A percentile compares a stretch with the other conserved stretches of the same genome.
phyloP scores from a whole-genome alignment of 2,113 vertebrate genomes.

The Synchiropus splendidus region DNA sequence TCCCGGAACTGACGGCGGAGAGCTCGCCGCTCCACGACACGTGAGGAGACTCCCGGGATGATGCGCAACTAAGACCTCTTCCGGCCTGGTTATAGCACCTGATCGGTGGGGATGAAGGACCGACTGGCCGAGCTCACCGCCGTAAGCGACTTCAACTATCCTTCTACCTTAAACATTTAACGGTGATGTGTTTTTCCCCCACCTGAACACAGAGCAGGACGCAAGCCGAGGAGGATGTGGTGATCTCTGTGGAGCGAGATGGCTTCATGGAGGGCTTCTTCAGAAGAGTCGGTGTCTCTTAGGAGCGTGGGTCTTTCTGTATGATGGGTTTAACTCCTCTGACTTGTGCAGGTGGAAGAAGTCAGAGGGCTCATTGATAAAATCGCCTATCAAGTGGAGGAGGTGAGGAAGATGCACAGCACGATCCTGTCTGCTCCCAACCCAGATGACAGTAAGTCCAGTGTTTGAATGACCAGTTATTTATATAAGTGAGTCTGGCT shows the following conservation, averaged over 20 bases:
- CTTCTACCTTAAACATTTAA: too few relatives aligned
- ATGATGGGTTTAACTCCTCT: neutral
- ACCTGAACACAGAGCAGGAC: conserved; percentile 61
- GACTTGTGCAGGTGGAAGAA: conserved; percentile 78
- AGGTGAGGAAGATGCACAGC: conserved; percentile 90
- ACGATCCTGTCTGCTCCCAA: conserved; percentile 89
- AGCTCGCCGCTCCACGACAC: neutral
- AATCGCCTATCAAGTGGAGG: conserved; percentile 78
- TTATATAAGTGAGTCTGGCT: neutral
- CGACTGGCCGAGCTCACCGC: conserved; percentile 75
- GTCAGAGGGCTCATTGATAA: conserved; percentile 74
- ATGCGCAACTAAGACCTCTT: conserved; percentile 1
- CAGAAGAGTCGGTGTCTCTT: conserved; percentile 69
- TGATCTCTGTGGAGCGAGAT: conserved; percentile 72
- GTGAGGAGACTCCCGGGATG: conserved; percentile 16
- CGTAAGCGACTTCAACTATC: conserved; percentile 56
- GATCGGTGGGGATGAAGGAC: conserved; percentile 76
- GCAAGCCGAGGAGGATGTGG: conserved; percentile 72
- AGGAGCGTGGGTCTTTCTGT: neutral
- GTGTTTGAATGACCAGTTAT: too few relatives aligned
- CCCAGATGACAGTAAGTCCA: conserved; percentile 87
- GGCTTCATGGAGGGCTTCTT: conserved; percentile 92
- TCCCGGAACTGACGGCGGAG: neutral
- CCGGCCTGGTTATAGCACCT: conserved; percentile 7
- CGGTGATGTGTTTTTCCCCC: too few relatives aligned